Base-by-base conservation (phyloP, 2,888 invertebrate genomes). In the Mythimna ferrago region DNA sequence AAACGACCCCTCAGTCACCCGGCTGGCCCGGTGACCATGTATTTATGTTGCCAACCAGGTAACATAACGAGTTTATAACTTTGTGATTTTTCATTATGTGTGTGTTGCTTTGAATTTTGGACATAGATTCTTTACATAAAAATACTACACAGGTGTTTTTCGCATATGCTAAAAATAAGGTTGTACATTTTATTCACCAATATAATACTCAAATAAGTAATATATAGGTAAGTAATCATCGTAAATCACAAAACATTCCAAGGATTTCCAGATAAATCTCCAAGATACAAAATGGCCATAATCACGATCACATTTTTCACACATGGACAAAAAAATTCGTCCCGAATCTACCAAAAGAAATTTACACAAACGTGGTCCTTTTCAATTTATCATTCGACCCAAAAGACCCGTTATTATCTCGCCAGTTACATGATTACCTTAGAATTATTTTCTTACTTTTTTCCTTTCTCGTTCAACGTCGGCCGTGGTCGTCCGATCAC, bases 351-450 rank as follows among this genome's bases (percentile, higher is more conserved):
- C 70, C 32, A 56, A 71, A 68, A 71, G 70, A 68, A 82, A 67
- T 76, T 66, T 74, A 80, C 83, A 83, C 76, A 79, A 56, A 69
- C 71, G 80, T 71, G 67, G 77, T 71, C 71, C 73, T 75, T 78
- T 81, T 84, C 86, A 83, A 84, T 84, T 84, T 86, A 86, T 84
- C 84, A 78, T 84, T 73, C 65, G 73, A 73, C 67, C 75, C 70
- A 58, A 67, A 62, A 61, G 81, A 74, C 67, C 77, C 83, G 73
- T 73, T 87, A 83, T 85, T 85, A 83, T 76, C 85, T 82, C 44
- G 61, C 73, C 71, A 71, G 85, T 85, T 78, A 83, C 85, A 70
- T 86, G 83, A 86, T 87, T 87, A 86, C 82, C 82, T 79, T 69
- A n/a, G 81, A 78, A 86, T 81, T 83, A 85, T 85, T 85, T 86